Base-by-base conservation (phyloP, 92 coral and sea anemone genomes). In the Chrysogorgia sp. region DNA sequence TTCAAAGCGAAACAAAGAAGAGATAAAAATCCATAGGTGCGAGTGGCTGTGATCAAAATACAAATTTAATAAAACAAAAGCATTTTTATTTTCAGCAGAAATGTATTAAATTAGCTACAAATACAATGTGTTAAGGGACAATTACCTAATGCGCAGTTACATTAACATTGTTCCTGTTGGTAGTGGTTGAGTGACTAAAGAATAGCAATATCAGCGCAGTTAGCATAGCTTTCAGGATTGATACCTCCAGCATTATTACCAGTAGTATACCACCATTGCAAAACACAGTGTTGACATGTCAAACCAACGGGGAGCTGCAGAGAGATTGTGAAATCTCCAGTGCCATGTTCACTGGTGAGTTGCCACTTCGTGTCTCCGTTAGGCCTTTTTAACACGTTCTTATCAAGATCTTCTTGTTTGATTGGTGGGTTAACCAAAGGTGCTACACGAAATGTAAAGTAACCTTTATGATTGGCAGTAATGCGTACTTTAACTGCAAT, bases 191-290 rank as follows among this genome's bases (percentile, higher is more conserved):
- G 43, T 12, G 43, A 37, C 43, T 37, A 40, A 71, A 32, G 30
- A 70, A 88, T 84, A 17, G 58, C 76, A 35, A 88, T 71, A 47
- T 88, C 87, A 30, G 89, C 92, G 50, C 87, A 88, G 79, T 85
- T 85, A 6, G 81, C 89, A 10, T 85, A 88, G 1, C 86, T 81
- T 40, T 88, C 87, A 71, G 85, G 92, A 25, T 32, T 37, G 2
- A 13, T 30, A 0, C 79, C 47, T 92, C 90, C 89, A 96, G 92
- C 90, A 67, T 81, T 85, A 86, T 92, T 92, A 0, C 90, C 97
- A 53, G 87, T 89, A 20, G 85, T 89, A 91, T 91, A 92, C 97
- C 97, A 92, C 97, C 97, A 92, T 67, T 92, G 97, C 25, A 92
- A 40, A n/a, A 92, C 97, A 59, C 97, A 92, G 82, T 90, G 92